Percentiles rank a stretch among this genome's conserved stretches.
Conservation (phyloP, 2,888 invertebrate genomes). For the Rhyacophila evoluta region DNA sequence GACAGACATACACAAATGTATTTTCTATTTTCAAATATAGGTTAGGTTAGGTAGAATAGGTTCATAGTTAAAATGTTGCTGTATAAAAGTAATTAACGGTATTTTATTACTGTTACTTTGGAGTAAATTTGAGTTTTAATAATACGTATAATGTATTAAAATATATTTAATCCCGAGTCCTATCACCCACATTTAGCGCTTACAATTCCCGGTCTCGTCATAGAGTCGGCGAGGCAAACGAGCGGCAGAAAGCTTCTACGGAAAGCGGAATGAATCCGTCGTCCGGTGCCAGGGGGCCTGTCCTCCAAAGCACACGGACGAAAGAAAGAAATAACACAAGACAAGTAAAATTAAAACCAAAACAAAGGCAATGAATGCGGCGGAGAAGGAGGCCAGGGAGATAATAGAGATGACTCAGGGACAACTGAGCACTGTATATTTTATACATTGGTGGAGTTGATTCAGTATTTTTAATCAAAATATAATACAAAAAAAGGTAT, state of each 20-base stretch:
- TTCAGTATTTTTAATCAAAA: too few relatives aligned
- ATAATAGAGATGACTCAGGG: constrained; percentile 42
- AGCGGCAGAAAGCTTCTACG: constrained; percentile 15
- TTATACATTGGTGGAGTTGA: background rate
- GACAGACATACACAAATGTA: too few relatives aligned
- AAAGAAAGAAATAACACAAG: constrained; percentile 49
- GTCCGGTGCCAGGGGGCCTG: constrained; percentile 18
- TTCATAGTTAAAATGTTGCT: too few relatives aligned
- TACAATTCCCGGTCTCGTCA: background rate
- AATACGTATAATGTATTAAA: too few relatives aligned
- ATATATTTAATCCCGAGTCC: background rate
- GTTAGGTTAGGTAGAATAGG: too few relatives aligned
- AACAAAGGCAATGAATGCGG: constrained; percentile 50
- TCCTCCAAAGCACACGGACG: constrained; percentile 30
- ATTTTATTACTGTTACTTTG: too few relatives aligned
- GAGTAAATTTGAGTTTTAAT: too few relatives aligned
- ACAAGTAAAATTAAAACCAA: constrained; percentile 53
- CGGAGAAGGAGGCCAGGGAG: constrained; percentile 36
- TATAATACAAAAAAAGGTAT: too few relatives aligned
- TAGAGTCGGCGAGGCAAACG: constrained; percentile 18
- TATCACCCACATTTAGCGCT: background rate
- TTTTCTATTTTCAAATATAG: too few relatives aligned
- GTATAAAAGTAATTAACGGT: too few relatives aligned
- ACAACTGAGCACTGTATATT: constrained; percentile 25
- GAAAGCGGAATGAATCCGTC: background rate